Base-by-base conservation (phyloP, 2,888 invertebrate species). In the Thereva unica region DNA sequence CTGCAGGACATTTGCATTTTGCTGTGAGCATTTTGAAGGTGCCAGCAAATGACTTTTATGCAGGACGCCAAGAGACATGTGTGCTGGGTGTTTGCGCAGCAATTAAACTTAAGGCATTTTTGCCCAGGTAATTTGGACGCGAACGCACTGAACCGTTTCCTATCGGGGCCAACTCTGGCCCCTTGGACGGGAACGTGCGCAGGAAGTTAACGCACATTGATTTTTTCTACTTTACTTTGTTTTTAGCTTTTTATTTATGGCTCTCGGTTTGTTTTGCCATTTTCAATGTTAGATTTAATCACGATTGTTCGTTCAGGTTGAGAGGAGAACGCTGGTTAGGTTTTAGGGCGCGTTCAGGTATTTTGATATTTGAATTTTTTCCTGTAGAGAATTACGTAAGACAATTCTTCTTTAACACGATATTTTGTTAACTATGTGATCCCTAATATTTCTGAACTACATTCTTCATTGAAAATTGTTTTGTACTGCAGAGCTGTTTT, bases 31-130 rank as follows among this genome's bases (percentile, higher is more conserved):
- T 38, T 41, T 40, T 10, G 35, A 10, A 35, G 50, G 8, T 47
- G 42, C 38, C 40, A 23, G 52, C 23, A 35, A 35, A 10, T 38
- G 45, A 9, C 47, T 12, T 23, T 49, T 40, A 47, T 6, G 23
- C 23, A 23, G 45, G 59, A 45, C 47, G 47, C 45, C 59, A 47
- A 49, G 10, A 47, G 38, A 45, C 59, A 47, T 35, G 49, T 23
- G 23, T 38, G 59, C 47, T 59, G 35, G 59, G 59, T 47, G 68
- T 65, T 64, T 65, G 65, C 57, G 65, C 59, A 68, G 68, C 65
- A 68, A 68, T 68, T 68, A 68, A 68, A 68, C 65, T 68, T 65
- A 53, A 54, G 65, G 59, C 45, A 59, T 47, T 47, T 47, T 59
- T 41, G 23, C 59, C 64, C 59, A 54, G 68, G 59, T 68, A 68